Evolutionary conservation across 2,888 invertebrate genomes (phyloP).

Genomic region (Smittia sp.): DNA sequence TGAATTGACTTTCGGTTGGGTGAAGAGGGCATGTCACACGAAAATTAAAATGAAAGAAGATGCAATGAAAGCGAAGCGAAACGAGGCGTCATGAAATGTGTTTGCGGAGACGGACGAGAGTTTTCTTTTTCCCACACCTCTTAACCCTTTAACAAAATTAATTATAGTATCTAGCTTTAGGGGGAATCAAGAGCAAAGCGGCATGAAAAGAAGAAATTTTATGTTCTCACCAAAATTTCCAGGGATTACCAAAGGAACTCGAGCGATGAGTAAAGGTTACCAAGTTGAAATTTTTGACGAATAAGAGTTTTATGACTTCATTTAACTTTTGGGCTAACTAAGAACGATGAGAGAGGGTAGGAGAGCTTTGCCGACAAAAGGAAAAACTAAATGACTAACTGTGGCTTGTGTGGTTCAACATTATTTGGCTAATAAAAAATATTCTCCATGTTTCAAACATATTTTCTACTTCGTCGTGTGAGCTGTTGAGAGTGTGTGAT

Average conservation of each 20-base stretch:
- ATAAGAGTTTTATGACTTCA: constrained; percentile 11
- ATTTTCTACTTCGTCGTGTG: background rate
- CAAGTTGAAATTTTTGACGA: constrained; percentile 4
- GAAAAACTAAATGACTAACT: constrained; percentile 36
- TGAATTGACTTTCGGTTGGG: background rate
- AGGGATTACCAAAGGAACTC: background rate
- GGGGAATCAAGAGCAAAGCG: background rate
- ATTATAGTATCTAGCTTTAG: constrained; percentile 30
- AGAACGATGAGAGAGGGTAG: background rate
- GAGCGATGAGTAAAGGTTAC: background rate
- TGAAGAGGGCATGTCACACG: constrained; percentile 9
- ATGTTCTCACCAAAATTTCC: constrained; percentile 1
- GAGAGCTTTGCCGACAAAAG: background rate
- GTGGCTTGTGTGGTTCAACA: constrained; percentile 35
- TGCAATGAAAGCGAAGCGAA: constrained; percentile 13
- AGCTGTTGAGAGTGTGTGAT: constrained; percentile 28
- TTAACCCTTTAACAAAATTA: constrained; percentile 41
- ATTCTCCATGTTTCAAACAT: constrained; percentile 9
- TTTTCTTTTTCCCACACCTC: background rate
- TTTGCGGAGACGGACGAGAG: background rate
- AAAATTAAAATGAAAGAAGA: constrained; percentile 35
- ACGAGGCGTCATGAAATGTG: constrained; percentile 2
- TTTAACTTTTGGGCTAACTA: background rate
- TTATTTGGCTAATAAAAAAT: constrained; percentile 38
- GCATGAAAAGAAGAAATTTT: background rate